Evolutionary conservation across 1,140 invertebrate genomes (phyloP), one percentile per base, ranked within the genome.

Genomic region (Arctopsyche grandis): DNA sequence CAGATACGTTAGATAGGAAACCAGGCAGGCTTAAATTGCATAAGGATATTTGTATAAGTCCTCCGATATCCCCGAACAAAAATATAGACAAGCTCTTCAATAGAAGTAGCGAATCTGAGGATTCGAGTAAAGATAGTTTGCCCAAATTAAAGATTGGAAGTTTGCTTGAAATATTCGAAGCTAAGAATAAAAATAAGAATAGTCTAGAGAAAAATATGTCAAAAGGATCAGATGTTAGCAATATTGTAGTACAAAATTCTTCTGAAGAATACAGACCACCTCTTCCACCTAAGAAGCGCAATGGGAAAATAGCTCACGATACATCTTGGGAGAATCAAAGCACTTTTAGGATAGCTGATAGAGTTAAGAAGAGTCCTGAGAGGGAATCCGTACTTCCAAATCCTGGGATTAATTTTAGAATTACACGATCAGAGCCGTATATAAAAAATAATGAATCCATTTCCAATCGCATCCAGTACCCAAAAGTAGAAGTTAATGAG

Each of bases 1-100:
- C 94, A 0, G 95, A 96, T 82, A 96, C 95, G 0, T 85, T 96
- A 19, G 94, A 96, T 83, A 88, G 94, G 19, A 94, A 95, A 84
- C 92, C 93, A 16, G 86, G 84, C 74, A 85, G 80, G 85, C 84
- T 83, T 74, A 76, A 63, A 73, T 12, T 80, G 9, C 19, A 19
- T 26, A 74, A 73, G n/a, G 73, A 80, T 29, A 74, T 77, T 84
- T 76, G 12, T 16, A 19, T 63, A 43, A 70, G 26, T 26, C 71
- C 66, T 4, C 71, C 70, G 5, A 79, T 75, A 0, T 69, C 70
- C 4, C 75, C 74, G 44, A 48, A 77, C 85, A 69, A 87, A 86
- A 83, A 84, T 84, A 75, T 89, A 0, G 87, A 87, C n/a, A 91
- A 92, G 80, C 93, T 89, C 79, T 81, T 88, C 22, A 75, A 87